phyloP scores from a whole-genome alignment of 2,797 vertebrate species.

The Momotus momota region DNA sequence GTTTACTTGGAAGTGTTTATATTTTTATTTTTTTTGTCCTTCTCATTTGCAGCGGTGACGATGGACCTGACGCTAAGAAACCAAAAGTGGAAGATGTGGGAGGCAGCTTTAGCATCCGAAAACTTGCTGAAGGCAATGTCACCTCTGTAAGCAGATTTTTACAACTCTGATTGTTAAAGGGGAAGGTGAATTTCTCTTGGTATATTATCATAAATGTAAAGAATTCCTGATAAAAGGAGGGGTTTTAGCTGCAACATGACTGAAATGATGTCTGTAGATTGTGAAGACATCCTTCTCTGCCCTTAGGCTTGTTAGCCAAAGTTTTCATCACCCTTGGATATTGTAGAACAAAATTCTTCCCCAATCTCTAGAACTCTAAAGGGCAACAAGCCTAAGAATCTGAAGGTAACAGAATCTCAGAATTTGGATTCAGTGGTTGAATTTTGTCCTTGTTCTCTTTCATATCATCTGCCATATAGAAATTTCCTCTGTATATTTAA shows the following conservation, averaged over 20 bases:
- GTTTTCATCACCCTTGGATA: neutral
- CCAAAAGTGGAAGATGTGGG: constrained; percentile 83
- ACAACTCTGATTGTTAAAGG: neutral
- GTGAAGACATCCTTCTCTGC: neutral
- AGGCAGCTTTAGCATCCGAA: constrained; percentile 81
- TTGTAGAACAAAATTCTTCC: neutral
- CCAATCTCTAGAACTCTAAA: neutral
- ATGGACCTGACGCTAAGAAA: constrained; percentile 83
- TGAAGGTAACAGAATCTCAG: neutral
- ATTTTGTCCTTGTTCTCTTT: neutral
- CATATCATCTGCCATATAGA: neutral
- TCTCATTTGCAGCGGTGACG: constrained; percentile 79
- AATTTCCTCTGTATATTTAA: neutral
- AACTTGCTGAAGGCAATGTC: constrained; percentile 86
- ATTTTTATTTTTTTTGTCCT: neutral
- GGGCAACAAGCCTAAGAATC: neutral
- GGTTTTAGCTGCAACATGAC: neutral
- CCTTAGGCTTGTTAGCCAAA: neutral
- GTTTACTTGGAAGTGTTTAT: neutral
- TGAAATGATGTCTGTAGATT: neutral
- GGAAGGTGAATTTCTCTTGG: neutral
- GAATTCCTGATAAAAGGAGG: neutral
- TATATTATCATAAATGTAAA: neutral
- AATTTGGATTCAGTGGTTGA: neutral
- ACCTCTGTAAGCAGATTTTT: constrained; percentile 84